Percentiles rank a stretch among this genome's conserved stretches.
Conservation (phyloP, 2,113 vertebrate genomes). For the Takifugu flavidus region DNA sequence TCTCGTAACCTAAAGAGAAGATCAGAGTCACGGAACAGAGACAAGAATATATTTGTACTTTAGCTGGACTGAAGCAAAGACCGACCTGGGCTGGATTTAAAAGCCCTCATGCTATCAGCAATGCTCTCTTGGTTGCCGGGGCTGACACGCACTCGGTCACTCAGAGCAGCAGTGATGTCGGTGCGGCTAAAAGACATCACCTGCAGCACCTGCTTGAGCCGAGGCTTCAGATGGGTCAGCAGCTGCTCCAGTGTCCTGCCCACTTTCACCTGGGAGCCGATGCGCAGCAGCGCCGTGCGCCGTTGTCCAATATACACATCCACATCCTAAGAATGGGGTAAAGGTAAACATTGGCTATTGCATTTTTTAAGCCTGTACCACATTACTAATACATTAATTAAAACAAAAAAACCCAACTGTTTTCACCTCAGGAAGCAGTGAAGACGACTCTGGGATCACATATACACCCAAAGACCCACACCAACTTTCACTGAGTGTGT, state of each 20-base stretch:
- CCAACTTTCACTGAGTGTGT: constrained; percentile 67
- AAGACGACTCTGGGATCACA: constrained; percentile 79
- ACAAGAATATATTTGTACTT: neutral
- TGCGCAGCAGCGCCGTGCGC: constrained; percentile 78
- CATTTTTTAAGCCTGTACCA: neutral
- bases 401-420: neutral
- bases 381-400: neutral
- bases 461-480: constrained; percentile 85
- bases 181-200: constrained; percentile 87
- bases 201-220: constrained; percentile 75
- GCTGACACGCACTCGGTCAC: constrained; percentile 78
- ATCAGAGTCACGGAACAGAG: neutral
- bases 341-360: neutral
- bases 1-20: constrained; percentile 84
- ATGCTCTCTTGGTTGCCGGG: constrained; percentile 75
- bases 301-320: constrained; percentile 82
- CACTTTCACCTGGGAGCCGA: constrained; percentile 42
- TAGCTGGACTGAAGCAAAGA: constrained; percentile 6
- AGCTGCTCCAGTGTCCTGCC: constrained; percentile 67
- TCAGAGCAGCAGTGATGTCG: constrained; percentile 80
- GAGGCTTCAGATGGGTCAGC: constrained; percentile 62
- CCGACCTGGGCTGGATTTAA: constrained; percentile 93
- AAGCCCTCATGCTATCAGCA: constrained; percentile 82
- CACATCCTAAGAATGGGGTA: constrained; percentile 63
- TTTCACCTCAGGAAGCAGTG: constrained; percentile 83